Evolutionary conservation across 2,113 vertebrate species (phyloP).

Genomic region (Cariama cristata): DNA sequence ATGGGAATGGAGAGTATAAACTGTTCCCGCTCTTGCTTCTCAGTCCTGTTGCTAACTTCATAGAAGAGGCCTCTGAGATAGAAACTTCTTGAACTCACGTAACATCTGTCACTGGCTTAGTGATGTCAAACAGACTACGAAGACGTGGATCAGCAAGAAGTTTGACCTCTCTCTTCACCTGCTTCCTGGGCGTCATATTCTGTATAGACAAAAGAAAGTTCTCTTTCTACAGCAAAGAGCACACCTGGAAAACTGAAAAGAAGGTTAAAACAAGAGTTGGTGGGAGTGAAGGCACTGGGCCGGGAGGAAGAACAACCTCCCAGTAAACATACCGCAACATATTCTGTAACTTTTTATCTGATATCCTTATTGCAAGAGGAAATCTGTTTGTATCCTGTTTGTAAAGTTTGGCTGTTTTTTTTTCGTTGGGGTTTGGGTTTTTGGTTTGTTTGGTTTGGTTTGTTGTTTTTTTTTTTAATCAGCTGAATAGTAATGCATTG

Average conservation of each 20-base stretch:
- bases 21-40: conserved; percentile 62
- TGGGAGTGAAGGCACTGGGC: not conserved
- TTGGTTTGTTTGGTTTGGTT: not conserved
- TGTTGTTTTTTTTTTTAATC: not conserved
- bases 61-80: conserved; percentile 69
- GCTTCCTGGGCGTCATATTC: not conserved
- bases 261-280: not conserved
- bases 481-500: not conserved
- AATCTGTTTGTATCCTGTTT: conserved; percentile 53
- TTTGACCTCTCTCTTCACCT: not conserved
- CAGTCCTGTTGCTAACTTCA: conserved; percentile 68
- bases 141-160: not conserved
- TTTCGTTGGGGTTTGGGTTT: not conserved
- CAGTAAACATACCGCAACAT: not conserved
- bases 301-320: not conserved
- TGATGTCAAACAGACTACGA: not conserved
- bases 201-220: not conserved
- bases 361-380: conserved; percentile 27
- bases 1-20: conserved; percentile 55
- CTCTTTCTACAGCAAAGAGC: not conserved
- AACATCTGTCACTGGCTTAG: not conserved
- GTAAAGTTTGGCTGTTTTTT: conserved; percentile 4
- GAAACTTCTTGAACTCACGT: conserved; percentile 36
- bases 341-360: conserved; percentile 14
- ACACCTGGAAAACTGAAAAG: not conserved